Evolutionary conservation across 2,797 vertebrate genomes (phyloP).

Genomic region (Pteropus rufus): DNA sequence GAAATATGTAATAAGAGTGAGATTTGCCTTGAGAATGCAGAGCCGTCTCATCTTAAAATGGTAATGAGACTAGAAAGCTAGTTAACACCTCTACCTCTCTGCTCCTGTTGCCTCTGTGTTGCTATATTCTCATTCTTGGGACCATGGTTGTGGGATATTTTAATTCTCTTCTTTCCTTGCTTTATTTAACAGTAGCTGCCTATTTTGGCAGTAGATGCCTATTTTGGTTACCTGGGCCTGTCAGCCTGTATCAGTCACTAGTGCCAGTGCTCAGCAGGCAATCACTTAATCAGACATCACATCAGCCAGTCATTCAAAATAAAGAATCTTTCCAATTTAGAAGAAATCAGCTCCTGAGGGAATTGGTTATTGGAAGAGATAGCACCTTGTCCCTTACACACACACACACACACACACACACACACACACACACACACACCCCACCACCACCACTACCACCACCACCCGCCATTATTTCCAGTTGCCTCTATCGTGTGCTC

Average conservation of each 20-base stretch:
- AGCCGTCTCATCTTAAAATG: not conserved
- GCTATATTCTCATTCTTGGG: not conserved
- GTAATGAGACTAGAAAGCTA: conserved; percentile 40
- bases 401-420: not conserved
- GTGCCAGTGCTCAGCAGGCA: not conserved
- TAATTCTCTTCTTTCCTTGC: conserved; percentile 29
- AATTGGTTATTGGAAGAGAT: conserved; percentile 2
- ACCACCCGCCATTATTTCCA: not conserved
- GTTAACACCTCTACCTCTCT: not conserved
- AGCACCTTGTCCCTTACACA: not conserved
- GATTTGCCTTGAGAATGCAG: not conserved
- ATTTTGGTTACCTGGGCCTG: conserved; percentile 30
- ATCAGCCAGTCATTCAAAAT: conserved; percentile 19
- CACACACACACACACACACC: not conserved
- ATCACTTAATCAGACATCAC: conserved; percentile 38
- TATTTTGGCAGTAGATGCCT: conserved; percentile 11
- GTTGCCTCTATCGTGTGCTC: not conserved
- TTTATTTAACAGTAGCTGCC: conserved; percentile 48
- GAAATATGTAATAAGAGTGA: not conserved
- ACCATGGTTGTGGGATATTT: conserved; percentile 30
- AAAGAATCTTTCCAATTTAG: conserved; percentile 47
- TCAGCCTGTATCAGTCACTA: conserved; percentile 36
- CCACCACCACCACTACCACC: not conserved
- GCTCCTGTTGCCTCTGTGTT: not conserved
- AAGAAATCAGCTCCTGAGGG: conserved; percentile 20